These are phyloP conservation scores for Stichopus horrens DNA, from an alignment of 53 echinoderm and acorn worm genomes.

Conservation along the genomic window DNA sequence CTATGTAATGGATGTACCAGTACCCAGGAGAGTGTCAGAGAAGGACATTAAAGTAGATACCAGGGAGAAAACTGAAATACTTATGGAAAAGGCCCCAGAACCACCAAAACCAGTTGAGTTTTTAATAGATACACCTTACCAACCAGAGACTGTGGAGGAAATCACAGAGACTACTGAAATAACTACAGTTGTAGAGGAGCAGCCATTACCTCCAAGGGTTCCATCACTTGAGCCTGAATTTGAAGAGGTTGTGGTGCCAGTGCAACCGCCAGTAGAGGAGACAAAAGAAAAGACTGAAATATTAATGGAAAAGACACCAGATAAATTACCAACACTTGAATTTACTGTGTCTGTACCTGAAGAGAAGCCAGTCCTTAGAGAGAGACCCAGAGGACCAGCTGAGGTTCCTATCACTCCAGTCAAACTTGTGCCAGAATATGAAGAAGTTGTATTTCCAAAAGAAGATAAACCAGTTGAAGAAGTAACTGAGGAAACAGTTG, in stretches of 20 bases:
- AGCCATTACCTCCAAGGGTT: conserved; percentile 17
- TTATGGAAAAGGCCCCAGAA: conserved; percentile 58
- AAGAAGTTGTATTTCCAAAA: conserved; percentile 71
- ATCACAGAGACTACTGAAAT: conserved; percentile 13
- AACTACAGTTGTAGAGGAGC: conserved; percentile 39
- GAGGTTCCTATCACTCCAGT: conserved; percentile 36
- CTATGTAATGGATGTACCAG: conserved; percentile 65
- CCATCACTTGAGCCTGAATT: conserved; percentile 61
- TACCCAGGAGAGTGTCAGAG: conserved; percentile 41
- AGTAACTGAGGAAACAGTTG: conserved; percentile 41
- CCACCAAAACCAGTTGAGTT: conserved; percentile 61
- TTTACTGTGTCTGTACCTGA: conserved; percentile 61
- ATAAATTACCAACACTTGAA: conserved; percentile 52
- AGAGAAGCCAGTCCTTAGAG: conserved; percentile 25
- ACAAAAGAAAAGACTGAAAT: conserved; percentile 55
- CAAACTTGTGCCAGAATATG: conserved; percentile 67
- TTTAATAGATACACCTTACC: conserved; percentile 44
- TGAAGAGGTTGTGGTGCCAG: conserved; percentile 56
- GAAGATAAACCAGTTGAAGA: conserved; percentile 64
- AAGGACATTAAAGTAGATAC: conserved; percentile 51
- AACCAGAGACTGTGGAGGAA: conserved; percentile 33
- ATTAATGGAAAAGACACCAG: conserved; percentile 47
- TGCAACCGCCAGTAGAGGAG: conserved; percentile 49
- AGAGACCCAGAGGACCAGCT: conserved; percentile 55
- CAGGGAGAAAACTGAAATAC: conserved; percentile 63